Percentiles rank a stretch among this genome's conserved stretches.
phyloP scores from a whole-genome alignment of 2,797 vertebrate genomes.

The Pogoniulus pusillus region DNA sequence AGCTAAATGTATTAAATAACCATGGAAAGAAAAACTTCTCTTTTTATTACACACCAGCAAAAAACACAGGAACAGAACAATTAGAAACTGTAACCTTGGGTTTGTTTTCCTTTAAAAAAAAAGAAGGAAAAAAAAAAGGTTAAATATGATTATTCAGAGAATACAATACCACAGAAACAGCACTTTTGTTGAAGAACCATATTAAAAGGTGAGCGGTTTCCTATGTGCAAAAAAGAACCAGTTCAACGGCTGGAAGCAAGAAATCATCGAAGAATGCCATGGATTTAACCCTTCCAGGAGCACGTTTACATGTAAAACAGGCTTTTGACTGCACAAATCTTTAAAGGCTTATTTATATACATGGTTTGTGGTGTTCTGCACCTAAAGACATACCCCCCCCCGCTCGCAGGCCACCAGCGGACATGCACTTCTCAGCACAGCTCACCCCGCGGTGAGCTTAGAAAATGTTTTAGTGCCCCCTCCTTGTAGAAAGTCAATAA shows the following conservation, averaged over 20 bases:
- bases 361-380: conserved; percentile 57
- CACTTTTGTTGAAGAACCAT: conserved; percentile 70
- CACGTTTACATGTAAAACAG: conserved; percentile 46
- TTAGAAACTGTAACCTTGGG: conserved; percentile 67
- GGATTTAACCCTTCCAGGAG: conserved; percentile 68
- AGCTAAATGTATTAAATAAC: conserved; percentile 80
- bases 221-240: conserved; percentile 77
- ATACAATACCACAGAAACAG: conserved; percentile 82
- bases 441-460: conserved; percentile 33
- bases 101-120: no score
- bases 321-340: conserved; percentile 63
- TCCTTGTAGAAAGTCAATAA: conserved; percentile 27
- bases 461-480: conserved; percentile 30
- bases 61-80: conserved; percentile 77
- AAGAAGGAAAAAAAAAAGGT: conserved; percentile 64
- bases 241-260: conserved; percentile 59
- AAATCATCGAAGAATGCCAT: conserved; percentile 58
- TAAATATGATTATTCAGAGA: conserved; percentile 76
- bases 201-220: conserved; percentile 70
- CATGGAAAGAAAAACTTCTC: conserved; percentile 68
- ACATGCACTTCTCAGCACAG: conserved; percentile 43
- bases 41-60: conserved; percentile 78
- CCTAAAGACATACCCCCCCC: conserved; percentile 23
- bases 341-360: conserved; percentile 67
- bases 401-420: conserved; percentile 54